phyloP scores from a whole-genome alignment of 2,888 invertebrate genomes.

The Cephus sareptanus region DNA sequence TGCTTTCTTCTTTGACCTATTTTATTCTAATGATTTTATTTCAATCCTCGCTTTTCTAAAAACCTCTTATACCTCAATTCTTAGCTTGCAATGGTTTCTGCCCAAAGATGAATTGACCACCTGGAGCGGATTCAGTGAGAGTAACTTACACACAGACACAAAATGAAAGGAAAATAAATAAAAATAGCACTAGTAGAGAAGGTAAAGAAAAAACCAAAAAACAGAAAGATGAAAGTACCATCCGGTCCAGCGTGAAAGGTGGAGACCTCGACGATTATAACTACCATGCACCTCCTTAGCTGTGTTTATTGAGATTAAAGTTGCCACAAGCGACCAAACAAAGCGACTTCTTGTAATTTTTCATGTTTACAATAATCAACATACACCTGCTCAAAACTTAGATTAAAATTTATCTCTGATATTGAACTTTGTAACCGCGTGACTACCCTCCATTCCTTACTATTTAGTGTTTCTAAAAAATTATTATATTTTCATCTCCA shows the following conservation, averaged over 20 bases:
- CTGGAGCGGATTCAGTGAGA: slow-evolving; percentile 12
- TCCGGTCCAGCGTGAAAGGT: slow-evolving; percentile 45
- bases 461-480: neutral
- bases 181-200: slow-evolving; percentile 12
- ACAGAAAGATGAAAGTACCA: slow-evolving; percentile 20
- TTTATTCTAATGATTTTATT: neutral
- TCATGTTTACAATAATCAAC: neutral
- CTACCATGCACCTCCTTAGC: slow-evolving; percentile 15
- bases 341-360: neutral
- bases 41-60: neutral
- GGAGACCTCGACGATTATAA: slow-evolving; percentile 26
- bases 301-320: slow-evolving; percentile 13
- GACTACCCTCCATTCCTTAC: neutral
- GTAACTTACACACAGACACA: slow-evolving; percentile 8
- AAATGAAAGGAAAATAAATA: slow-evolving; percentile 23
- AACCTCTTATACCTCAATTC: neutral
- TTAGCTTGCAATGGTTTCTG: neutral
- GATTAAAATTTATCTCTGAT: neutral
- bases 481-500: neutral
- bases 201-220: slow-evolving; percentile 20
- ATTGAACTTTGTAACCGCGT: neutral
- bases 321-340: neutral
- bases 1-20: neutral
- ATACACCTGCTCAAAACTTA: neutral
- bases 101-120: neutral